phyloP scores from a whole-genome alignment of 2,113 vertebrate genomes.

The Microcebus ravelobensis region DNA sequence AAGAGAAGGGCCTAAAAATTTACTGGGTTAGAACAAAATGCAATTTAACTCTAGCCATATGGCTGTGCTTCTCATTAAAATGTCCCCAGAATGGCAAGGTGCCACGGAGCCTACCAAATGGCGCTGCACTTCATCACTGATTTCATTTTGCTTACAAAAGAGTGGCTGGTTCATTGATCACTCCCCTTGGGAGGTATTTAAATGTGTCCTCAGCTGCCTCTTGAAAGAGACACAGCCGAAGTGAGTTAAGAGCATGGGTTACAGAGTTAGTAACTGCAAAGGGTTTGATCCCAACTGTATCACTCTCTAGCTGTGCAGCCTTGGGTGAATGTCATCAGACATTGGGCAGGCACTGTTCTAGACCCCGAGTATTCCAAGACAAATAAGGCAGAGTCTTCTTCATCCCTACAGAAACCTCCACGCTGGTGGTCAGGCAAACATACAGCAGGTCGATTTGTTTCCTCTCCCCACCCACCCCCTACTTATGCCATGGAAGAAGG shows the following conservation, averaged over 20 bases:
- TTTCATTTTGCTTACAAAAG: conserved; percentile 16
- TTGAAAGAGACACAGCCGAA: background rate
- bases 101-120: background rate
- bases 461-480: background rate
- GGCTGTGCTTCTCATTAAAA: background rate
- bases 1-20: background rate
- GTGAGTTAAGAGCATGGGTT: background rate
- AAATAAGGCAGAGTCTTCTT: background rate
- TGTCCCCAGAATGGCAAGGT: background rate
- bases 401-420: background rate
- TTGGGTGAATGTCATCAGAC: background rate
- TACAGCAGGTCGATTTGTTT: background rate
- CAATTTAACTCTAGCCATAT: conserved; percentile 39
- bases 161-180: background rate
- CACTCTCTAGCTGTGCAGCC: background rate
- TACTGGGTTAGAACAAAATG: conserved; percentile 43
- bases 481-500: background rate
- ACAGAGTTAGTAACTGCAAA: background rate
- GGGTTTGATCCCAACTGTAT: background rate
- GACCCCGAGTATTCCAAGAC: background rate
- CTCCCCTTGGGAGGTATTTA: background rate
- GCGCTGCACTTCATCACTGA: background rate
- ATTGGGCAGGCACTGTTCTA: background rate
- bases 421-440: background rate
- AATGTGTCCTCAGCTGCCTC: background rate